These are phyloP conservation scores for Galerucella nymphaeae DNA, from an alignment of 2,888 invertebrate genomes.

Conservation along the genomic window DNA sequence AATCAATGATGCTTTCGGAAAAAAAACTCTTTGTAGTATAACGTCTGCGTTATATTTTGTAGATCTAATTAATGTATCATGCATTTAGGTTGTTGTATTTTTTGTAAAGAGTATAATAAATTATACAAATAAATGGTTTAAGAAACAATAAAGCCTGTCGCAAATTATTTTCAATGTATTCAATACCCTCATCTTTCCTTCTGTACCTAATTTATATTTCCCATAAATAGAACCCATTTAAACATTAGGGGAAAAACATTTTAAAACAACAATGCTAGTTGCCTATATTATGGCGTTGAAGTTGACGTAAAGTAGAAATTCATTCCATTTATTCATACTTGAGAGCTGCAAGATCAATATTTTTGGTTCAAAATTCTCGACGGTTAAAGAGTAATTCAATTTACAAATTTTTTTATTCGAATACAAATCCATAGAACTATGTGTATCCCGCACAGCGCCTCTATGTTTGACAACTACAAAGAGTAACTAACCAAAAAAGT, in stretches of 20 bases:
- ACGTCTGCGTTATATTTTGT: neutral
- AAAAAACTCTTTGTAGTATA: neutral
- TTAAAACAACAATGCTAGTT: too few species aligned
- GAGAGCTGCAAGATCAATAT: too few species aligned
- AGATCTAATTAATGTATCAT: neutral
- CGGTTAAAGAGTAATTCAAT: too few species aligned
- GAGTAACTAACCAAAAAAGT: slow-evolving; percentile 1
- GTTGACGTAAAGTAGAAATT: too few species aligned
- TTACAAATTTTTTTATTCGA: too few species aligned
- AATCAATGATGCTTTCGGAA: neutral
- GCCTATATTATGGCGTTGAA: too few species aligned
- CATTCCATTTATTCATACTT: too few species aligned
- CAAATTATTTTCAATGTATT: slow-evolving; percentile 18
- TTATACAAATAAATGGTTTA: slow-evolving; percentile 32
- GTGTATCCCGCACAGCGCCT: neutral
- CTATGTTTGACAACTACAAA: neutral
- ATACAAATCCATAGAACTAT: neutral
- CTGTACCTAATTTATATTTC: neutral
- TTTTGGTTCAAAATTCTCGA: too few species aligned
- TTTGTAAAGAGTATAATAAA: slow-evolving; percentile 25
- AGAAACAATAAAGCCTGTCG: slow-evolving; percentile 25
- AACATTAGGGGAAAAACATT: too few species aligned
- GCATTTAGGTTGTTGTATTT: slow-evolving; percentile 21
- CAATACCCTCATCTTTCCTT: neutral
- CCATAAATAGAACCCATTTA: too few species aligned